Conservation (phyloP, 1,140 invertebrate species). For the Drosophila mojavensis region DNA sequence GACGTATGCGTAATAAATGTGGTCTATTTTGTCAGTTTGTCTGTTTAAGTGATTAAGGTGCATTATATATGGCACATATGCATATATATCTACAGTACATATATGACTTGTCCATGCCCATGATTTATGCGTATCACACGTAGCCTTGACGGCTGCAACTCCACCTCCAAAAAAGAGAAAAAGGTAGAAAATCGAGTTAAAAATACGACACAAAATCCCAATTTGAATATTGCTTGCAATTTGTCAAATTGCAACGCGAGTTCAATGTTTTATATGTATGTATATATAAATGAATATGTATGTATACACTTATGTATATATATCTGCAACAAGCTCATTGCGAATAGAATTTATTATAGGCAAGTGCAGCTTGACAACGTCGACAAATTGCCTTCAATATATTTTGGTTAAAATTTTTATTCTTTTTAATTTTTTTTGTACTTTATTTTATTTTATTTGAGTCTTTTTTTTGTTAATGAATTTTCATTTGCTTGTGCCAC, state of each 20-base stretch:
- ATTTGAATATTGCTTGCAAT: conserved; percentile 71
- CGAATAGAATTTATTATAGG: conserved; percentile 55
- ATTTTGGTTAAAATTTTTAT: conserved; percentile 9
- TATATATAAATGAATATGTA: too few relatives aligned
- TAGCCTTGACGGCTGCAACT: conserved; percentile 56
- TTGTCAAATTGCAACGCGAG: conserved; percentile 58
- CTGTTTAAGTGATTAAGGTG: conserved; percentile 33
- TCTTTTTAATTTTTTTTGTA: conserved; percentile 22
- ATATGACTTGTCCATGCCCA: conserved; percentile 36
- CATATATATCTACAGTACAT: background rate
- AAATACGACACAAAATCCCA: conserved; percentile 20
- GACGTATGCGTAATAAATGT: conserved; percentile 16
- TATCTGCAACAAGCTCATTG: conserved; percentile 18
- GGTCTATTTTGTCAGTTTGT: conserved; percentile 18
- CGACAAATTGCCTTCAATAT: conserved; percentile 55
- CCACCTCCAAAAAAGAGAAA: conserved; percentile 35
- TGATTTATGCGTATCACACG: conserved; percentile 60
- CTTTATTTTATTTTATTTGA: conserved; percentile 7
- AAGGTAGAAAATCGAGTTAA: background rate
- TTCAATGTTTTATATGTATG: conserved; percentile 29
- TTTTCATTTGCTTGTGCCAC: conserved; percentile 31
- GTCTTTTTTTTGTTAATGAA: conserved; percentile 29
- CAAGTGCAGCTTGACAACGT: conserved; percentile 50
- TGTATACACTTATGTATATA: background rate
- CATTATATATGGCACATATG: conserved; percentile 32